Evolutionary conservation across 2,888 invertebrate genomes (phyloP).

Genomic region (Elegia similella): DNA sequence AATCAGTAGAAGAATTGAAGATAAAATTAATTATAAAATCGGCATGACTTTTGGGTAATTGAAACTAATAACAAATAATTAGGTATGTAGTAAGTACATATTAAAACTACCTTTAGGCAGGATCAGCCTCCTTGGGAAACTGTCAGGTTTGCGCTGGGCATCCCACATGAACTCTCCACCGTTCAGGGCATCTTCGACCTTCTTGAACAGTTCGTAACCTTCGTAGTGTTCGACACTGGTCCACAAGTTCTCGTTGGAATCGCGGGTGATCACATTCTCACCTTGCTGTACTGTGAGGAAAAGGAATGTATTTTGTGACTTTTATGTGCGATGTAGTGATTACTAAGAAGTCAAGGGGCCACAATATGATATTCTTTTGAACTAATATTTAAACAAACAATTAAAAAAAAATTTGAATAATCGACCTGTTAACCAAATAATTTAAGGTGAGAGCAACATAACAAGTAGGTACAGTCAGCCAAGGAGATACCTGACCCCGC

Average conservation of each 20-base stretch:
- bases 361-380: not conserved
- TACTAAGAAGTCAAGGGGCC: not conserved
- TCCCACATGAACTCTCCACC: slow-evolving; percentile 71
- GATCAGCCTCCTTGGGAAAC: slow-evolving; percentile 83
- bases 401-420: no score
- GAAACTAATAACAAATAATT: not conserved
- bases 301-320: not conserved
- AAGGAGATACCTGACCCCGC: no score
- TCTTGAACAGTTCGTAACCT: slow-evolving; percentile 64
- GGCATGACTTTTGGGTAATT: not conserved
- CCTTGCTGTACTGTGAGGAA: slow-evolving; percentile 60
- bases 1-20: no score
- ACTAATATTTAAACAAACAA: not conserved
- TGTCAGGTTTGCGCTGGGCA: slow-evolving; percentile 73
- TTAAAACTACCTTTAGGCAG: slow-evolving; percentile 81
- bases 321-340: not conserved
- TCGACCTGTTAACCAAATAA: no score
- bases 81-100: not conserved
- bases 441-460: no score
- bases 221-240: slow-evolving; percentile 78
- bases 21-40: no score
- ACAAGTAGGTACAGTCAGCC: no score
- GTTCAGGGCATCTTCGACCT: slow-evolving; percentile 68
- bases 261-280: slow-evolving; percentile 72
- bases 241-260: slow-evolving; percentile 82